Conservation (phyloP, 2,113 vertebrate species). For the Poeciliopsis retropinna region DNA sequence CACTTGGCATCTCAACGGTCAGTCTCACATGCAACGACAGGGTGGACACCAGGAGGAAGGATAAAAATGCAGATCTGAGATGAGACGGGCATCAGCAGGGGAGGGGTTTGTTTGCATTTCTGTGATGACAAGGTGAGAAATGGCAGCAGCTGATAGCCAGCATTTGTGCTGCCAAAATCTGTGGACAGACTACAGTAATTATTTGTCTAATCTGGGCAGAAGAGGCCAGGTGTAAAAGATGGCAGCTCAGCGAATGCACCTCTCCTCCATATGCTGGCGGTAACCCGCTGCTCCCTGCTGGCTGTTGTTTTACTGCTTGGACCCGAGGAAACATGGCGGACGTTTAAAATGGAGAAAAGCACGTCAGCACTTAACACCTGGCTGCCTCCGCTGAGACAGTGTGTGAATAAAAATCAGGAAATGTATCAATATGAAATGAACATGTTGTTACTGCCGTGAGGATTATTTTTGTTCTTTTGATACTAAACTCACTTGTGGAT, state of each 20-base stretch:
- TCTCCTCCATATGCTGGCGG: slow-evolving; percentile 50
- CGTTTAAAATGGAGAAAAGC: slow-evolving; percentile 42
- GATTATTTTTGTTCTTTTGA: slow-evolving; percentile 22
- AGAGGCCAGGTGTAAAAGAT: slow-evolving; percentile 69
- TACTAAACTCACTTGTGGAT: slow-evolving; percentile 2
- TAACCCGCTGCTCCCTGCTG: slow-evolving; percentile 31
- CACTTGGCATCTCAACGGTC: slow-evolving; percentile 54
- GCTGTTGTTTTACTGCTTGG: slow-evolving; percentile 48
- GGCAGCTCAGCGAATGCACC: slow-evolving; percentile 44
- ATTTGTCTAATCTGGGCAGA: slow-evolving; percentile 53
- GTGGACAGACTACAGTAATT: slow-evolving; percentile 61
- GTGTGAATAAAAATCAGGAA: slow-evolving; percentile 54
- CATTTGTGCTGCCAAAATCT: slow-evolving; percentile 53
- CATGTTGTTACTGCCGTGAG: slow-evolving; percentile 22
- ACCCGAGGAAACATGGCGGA: slow-evolving; percentile 34
- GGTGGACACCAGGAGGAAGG: slow-evolving; percentile 29
- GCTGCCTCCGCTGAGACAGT: slow-evolving; percentile 27
- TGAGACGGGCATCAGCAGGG: slow-evolving; percentile 1
- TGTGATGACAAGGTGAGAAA: slow-evolving; percentile 24
- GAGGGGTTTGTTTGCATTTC: slow-evolving; percentile 21
- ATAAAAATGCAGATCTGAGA: slow-evolving; percentile 20
- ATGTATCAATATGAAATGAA: not conserved
- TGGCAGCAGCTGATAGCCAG: slow-evolving; percentile 60
- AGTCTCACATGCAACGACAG: slow-evolving; percentile 49
- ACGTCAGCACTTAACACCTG: slow-evolving; percentile 57